A percentile compares a stretch with the other conserved stretches of the same genome.
phyloP scores from a whole-genome alignment of 2,113 vertebrate genomes.

The Candoia aspera region DNA sequence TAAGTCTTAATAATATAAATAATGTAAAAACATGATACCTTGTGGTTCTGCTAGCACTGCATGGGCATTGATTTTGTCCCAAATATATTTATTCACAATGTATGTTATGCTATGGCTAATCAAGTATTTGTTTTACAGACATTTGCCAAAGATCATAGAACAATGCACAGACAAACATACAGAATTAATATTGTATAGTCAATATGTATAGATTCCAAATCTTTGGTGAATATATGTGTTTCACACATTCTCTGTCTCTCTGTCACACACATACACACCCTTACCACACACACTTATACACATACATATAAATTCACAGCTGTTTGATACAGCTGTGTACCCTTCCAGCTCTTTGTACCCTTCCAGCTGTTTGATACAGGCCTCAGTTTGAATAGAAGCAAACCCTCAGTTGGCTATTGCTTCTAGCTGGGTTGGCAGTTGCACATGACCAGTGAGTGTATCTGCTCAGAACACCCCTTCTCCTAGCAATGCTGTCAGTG shows the following conservation, averaged over 20 bases:
- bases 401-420: no score
- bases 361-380: no score
- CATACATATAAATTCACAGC: no score
- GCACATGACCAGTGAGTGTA: no score
- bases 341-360: no score
- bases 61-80: not conserved
- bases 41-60: not conserved
- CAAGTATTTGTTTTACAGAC: not conserved
- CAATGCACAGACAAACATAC: not conserved
- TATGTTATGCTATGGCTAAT: not conserved
- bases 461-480: no score
- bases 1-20: not conserved
- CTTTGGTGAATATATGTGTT: not conserved
- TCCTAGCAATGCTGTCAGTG: no score
- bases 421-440: no score
- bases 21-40: not conserved
- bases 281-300: no score
- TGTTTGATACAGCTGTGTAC: no score
- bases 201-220: not conserved
- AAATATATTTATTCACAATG: not conserved
- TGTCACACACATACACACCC: no score
- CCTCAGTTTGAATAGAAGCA: no score
- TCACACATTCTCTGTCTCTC: not conserved
- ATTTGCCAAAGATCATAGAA: not conserved
- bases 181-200: not conserved